Base-by-base conservation (phyloP, 2,888 invertebrate species). In the Zeuzera pyrina region DNA sequence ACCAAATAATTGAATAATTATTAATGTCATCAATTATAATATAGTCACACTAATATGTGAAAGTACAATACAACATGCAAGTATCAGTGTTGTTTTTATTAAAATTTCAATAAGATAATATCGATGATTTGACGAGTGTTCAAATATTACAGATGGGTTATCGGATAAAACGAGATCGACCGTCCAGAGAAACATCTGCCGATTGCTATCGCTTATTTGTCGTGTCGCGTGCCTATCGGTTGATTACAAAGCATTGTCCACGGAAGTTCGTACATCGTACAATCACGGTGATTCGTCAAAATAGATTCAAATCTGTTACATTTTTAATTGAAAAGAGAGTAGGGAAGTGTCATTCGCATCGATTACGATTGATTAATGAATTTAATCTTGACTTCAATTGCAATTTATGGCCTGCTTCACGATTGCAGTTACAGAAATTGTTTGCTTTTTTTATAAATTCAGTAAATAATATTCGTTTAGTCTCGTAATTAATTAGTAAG, bases 221-320 rank as follows among this genome's bases (percentile, higher is more conserved):
- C 59, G 57, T 49, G 69, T 58, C 68, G 64, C 70, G 70, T 67
- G 71, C 55, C 63, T 43, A 44, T 51, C 42, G 41, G 42, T 61
- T 67, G 68, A 71, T 69, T 70, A 52, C 47, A 33, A 14, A 23
- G 37, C 45, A 70, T 71, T 72, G 69, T 70, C 25, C 25, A 53
- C 58, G 58, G 60, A 63, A 62, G 60, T 42, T n/a, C 15, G 31
- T 33, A 27, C 13, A 12, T 15, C 3, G 24, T 12, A 15, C 31
- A 31, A 35, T 71, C 69, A 70, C 52, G 69, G 64, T 72, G 73
- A 73, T 70, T 56, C 66, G 62, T 71, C 72, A 62, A 57, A 19
- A 62, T 62, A 55, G 57, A 64, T 59, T 56, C 46, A 58, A 66
- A 66, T 61, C 59, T 54, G 64, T 61, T 57, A 52, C 56, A 64